Base-by-base conservation (phyloP, 2,888 invertebrate species). In the Torymus texanus region DNA sequence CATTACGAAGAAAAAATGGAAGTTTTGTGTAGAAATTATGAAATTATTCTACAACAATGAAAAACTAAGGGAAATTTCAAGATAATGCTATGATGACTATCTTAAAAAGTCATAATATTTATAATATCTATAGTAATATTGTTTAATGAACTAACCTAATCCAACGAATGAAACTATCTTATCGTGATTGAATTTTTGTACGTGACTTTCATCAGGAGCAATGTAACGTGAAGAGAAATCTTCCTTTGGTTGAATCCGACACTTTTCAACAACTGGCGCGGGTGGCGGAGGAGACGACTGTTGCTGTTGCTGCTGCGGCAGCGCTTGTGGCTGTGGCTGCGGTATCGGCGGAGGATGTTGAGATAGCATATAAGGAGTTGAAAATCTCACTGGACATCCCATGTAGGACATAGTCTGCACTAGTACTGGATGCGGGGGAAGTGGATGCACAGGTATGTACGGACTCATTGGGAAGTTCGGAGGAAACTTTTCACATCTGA, bases 121-220 rank as follows among this genome's bases (percentile, higher is more conserved):
- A 41, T 41, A 41, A 8, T 41, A 41, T 41, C 10, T 55, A 18
- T 18, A 16, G 56, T 16, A 10, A 24, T 65, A 0, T 41, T 21
- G 13, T 50, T 61, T 63, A 16, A 24, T 50, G 4, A 74, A 91
- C 92, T 92, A 88, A 94, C 94, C 93, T 87, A 91, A 91, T 84
- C 92, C 93, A 85, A 94, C 92, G 86, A 92, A 94, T 84, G 92
- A 91, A 79, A 94, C 93, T 84, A 94, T 93, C 85, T 92, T 92
- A 85, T 93, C 93, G 86, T 93, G 92, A 87, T 93, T 92, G 88
- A 92, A 91, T 84, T 91, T 89, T 84, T 91, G 89, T 81, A 89
- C 86, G 76, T 88, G 87, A 77, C 89, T 85, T 82, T 89, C 84
- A 82, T 87, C 88, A 4, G 92, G 92, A 14, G 90, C 90, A 62